Evolutionary conservation across 2,113 vertebrate genomes (phyloP).

Genomic region (Castor canadensis): DNA sequence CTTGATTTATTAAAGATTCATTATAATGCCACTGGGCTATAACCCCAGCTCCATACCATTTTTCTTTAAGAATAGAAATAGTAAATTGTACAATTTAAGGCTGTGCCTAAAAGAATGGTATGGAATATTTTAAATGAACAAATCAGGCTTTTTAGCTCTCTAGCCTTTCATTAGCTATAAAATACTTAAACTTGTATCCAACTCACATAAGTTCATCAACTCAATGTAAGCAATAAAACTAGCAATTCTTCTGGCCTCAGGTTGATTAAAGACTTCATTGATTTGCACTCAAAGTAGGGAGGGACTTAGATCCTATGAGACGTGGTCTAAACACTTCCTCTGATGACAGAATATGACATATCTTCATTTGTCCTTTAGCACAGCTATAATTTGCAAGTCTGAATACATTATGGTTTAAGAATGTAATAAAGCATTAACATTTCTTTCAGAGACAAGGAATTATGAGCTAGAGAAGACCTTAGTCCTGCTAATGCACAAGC

Average conservation of each 20-base stretch:
- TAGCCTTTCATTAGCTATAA: not conserved
- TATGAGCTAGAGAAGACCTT: not conserved
- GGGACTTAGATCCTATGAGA: not conserved
- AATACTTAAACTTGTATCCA: not conserved
- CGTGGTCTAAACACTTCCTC: not conserved
- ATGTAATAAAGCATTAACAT: not conserved
- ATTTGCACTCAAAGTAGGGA: not conserved
- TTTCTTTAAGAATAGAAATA: not conserved
- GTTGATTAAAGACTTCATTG: not conserved
- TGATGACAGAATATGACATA: not conserved
- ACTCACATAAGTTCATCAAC: not conserved
- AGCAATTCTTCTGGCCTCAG: not conserved
- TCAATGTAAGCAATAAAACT: not conserved
- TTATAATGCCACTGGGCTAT: fast-evolving
- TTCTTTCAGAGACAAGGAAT: not conserved
- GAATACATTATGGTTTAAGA: not conserved
- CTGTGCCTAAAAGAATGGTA: not conserved
- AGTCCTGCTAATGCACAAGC: not conserved
- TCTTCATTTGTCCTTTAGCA: not conserved
- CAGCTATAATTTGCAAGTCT: not conserved
- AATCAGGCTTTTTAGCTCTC: not conserved
- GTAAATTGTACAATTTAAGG: not conserved
- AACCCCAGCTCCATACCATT: too few relatives aligned
- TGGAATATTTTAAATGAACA: not conserved
- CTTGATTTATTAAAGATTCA: too few relatives aligned